Evolutionary conservation across 2,888 invertebrate species (phyloP).

Genomic region (Dasysyrphus albostriatus): DNA sequence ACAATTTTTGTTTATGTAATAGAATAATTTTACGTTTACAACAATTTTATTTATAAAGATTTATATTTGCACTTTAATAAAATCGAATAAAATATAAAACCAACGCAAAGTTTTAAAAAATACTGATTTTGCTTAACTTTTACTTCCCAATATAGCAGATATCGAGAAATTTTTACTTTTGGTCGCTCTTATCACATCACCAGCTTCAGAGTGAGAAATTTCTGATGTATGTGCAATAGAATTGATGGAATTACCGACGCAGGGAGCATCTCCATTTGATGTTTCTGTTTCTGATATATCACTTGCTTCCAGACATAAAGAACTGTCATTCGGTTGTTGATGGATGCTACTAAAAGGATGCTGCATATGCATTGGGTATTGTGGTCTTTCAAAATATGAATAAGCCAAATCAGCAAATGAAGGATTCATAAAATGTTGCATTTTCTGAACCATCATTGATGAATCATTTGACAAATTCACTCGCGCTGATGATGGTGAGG

Average conservation of each 20-base stretch:
- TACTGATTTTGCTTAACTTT: constrained; percentile 54
- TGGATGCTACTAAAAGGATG: constrained; percentile 23
- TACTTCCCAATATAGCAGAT: constrained; percentile 82
- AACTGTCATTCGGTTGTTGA: constrained; percentile 31
- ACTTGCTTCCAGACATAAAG: constrained; percentile 50
- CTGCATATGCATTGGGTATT: constrained; percentile 67
- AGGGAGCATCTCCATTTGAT: constrained; percentile 30
- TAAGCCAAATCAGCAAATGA: constrained; percentile 82
- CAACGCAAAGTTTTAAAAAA: background rate
- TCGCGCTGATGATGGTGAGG: constrained; percentile 3
- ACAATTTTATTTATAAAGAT: background rate
- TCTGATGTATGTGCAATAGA: background rate
- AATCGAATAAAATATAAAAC: background rate
- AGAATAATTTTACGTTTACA: background rate
- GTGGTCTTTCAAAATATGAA: constrained; percentile 82
- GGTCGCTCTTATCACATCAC: constrained; percentile 67
- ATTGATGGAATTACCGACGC: background rate
- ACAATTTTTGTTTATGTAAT: background rate
- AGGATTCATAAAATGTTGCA: constrained; percentile 82
- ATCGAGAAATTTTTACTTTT: constrained; percentile 83
- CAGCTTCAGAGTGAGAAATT: constrained; percentile 51
- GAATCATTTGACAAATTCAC: constrained; percentile 23
- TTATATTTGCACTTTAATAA: constrained; percentile 43
- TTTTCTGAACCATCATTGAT: constrained; percentile 78
- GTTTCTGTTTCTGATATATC: constrained; percentile 61